These are phyloP conservation scores for Sebastes nivosus DNA, from an alignment of 2,797 vertebrate genomes.

Conservation along the genomic window DNA sequence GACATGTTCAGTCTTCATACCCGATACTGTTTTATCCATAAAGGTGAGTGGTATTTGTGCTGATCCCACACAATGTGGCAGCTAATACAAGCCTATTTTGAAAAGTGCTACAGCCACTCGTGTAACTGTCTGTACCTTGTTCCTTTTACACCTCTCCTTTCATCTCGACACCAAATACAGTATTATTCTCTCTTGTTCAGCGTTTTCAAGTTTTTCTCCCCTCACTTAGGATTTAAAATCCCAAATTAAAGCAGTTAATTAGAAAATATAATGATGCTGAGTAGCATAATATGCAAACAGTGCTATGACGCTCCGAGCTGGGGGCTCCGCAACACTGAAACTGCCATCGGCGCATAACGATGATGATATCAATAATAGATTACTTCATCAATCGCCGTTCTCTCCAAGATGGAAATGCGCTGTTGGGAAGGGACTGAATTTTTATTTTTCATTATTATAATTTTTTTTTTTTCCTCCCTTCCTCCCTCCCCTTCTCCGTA, in stretches of 20 bases:
- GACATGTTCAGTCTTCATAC: constrained; percentile 48
- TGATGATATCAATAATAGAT: constrained; percentile 84
- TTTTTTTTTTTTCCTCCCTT: constrained; percentile 1
- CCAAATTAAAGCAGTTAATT: constrained; percentile 82
- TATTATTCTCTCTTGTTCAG: constrained; percentile 77
- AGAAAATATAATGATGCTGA: constrained; percentile 83
- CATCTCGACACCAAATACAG: constrained; percentile 67
- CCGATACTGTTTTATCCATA: constrained; percentile 29
- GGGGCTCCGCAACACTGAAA: constrained; percentile 68
- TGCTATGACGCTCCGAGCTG: constrained; percentile 71
- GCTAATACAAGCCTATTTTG: constrained; percentile 56
- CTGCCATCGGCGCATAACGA: constrained; percentile 76
- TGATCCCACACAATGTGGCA: constrained; percentile 64
- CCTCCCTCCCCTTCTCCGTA: constrained; percentile 46
- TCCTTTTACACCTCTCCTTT: constrained; percentile 65
- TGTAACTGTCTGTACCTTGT: constrained; percentile 49
- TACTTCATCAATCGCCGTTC: constrained; percentile 80
- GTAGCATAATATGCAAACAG: constrained; percentile 81
- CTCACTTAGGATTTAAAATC: constrained; percentile 77
- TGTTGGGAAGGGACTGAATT: constrained; percentile 75
- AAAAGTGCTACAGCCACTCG: constrained; percentile 56
- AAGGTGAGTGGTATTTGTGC: constrained; percentile 65
- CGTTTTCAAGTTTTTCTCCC: constrained; percentile 71
- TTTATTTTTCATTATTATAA: constrained; percentile 72
- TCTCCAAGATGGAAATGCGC: constrained; percentile 78